These are phyloP conservation scores for Eurystomus glaucurus DNA, from an alignment of 2,797 vertebrate genomes.

Conservation along the genomic window DNA sequence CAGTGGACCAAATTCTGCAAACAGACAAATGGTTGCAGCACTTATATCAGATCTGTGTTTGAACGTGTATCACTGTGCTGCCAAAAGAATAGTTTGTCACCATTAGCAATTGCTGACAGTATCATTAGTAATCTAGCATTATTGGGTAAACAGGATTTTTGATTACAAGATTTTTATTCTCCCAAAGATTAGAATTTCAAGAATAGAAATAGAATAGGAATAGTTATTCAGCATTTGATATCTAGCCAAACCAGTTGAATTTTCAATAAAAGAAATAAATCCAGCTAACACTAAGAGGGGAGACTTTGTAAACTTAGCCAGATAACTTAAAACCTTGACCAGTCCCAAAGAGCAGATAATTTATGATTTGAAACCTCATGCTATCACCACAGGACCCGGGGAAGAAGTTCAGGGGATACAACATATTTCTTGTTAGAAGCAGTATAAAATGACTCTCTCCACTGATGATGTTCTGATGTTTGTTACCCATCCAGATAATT, in stretches of 20 bases:
- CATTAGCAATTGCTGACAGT: background rate
- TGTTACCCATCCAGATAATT: conserved; percentile 51
- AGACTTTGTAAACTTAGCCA: conserved; percentile 14
- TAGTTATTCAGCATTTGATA: conserved; percentile 48
- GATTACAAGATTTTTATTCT: conserved; percentile 3
- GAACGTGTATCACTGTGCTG: background rate
- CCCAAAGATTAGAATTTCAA: conserved; percentile 36
- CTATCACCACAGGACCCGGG: conserved; percentile 11
- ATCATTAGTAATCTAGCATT: background rate
- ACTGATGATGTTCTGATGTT: background rate
- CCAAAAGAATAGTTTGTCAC: conserved; percentile 26
- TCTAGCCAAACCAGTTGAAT: conserved; percentile 28
- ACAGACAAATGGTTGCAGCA: background rate
- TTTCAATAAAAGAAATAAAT: conserved; percentile 33
- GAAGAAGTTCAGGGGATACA: conserved; percentile 32
- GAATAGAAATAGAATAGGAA: conserved; percentile 45
- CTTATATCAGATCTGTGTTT: background rate
- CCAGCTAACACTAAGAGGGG: background rate
- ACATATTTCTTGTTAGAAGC: conserved; percentile 30
- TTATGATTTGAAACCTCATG: conserved; percentile 26
- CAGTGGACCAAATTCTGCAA: background rate
- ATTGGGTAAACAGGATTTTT: conserved; percentile 27
- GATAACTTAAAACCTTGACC: conserved; percentile 44
- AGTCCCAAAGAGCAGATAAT: conserved; percentile 18
- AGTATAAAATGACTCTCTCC: background rate